phyloP scores from a whole-genome alignment of 1,140 invertebrate species.

The Stratiolaelaps scimitus region DNA sequence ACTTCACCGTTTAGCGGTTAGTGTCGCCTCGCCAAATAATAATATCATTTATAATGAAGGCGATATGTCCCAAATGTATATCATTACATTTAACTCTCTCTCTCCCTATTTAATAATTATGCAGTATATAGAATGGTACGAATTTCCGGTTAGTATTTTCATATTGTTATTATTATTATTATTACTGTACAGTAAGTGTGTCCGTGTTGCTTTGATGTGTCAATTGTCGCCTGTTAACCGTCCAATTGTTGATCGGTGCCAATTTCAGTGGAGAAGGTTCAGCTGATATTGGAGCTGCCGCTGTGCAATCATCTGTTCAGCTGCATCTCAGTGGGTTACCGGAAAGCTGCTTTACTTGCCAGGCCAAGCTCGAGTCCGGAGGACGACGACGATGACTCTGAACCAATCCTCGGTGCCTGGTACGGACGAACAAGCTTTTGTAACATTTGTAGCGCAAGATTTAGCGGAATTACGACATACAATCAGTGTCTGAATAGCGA shows the following conservation, averaged over 20 bases:
- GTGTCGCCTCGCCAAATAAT: neutral
- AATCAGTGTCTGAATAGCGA: too few species aligned
- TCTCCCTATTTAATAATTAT: neutral
- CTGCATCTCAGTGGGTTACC: neutral
- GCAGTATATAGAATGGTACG: neutral
- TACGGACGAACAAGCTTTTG: conserved; percentile 58
- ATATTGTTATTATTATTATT: too few species aligned
- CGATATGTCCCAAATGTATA: neutral
- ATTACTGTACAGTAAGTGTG: neutral
- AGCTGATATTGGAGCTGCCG: neutral
- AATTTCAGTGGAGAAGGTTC: conserved; percentile 10
- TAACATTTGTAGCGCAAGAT: too few species aligned
- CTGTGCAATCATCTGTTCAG: conserved; percentile 6
- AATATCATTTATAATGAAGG: neutral
- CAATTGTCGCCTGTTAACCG: neutral
- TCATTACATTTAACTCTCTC: neutral
- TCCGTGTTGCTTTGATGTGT: neutral
- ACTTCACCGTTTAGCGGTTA: neutral
- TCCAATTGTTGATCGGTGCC: neutral
- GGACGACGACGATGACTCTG: conserved; percentile 59
- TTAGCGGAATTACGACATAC: too few species aligned
- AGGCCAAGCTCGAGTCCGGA: neutral
- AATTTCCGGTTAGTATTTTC: neutral
- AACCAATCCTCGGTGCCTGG: conserved; percentile 78
- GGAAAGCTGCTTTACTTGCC: conserved; percentile 1